These are phyloP conservation scores for Euura lappo DNA, from an alignment of 1,140 invertebrate species.

Conservation along the genomic window DNA sequence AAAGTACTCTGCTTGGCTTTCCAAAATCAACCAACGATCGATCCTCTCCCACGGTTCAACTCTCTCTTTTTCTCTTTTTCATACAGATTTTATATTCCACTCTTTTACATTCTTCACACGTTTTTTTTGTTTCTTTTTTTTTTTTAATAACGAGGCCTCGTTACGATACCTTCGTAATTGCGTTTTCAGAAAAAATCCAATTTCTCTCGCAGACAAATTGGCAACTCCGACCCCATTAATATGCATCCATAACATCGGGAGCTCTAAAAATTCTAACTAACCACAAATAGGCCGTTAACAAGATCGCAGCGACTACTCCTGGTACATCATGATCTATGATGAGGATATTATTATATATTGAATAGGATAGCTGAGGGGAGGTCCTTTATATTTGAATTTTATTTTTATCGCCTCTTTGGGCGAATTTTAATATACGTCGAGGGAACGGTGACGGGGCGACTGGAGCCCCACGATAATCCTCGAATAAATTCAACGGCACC, in stretches of 20 bases:
- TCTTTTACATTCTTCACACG: no score
- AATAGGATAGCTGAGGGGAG: background rate
- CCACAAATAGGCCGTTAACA: background rate
- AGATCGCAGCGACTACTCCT: background rate
- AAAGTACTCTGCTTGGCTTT: background rate
- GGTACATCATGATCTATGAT: background rate
- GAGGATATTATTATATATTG: background rate
- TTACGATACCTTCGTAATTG: background rate
- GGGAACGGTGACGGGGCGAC: background rate
- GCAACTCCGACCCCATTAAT: background rate
- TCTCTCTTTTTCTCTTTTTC: background rate
- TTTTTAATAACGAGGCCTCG: background rate
- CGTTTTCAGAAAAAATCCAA: background rate
- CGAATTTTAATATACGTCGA: conserved; percentile 7
- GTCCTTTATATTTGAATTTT: conserved; percentile 5
- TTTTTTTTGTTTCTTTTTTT: no score
- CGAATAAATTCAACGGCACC: background rate
- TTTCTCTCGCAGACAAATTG: background rate
- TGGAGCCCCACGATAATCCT: conserved; percentile 2
- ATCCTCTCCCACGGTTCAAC: background rate
- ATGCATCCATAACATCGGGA: background rate
- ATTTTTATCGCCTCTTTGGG: conserved; percentile 7
- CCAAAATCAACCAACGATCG: background rate
- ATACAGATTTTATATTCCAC: no score
- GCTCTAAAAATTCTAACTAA: background rate